Evolutionary conservation across 2,797 vertebrate genomes (phyloP).

Genomic region (Takifugu ocellatus): DNA sequence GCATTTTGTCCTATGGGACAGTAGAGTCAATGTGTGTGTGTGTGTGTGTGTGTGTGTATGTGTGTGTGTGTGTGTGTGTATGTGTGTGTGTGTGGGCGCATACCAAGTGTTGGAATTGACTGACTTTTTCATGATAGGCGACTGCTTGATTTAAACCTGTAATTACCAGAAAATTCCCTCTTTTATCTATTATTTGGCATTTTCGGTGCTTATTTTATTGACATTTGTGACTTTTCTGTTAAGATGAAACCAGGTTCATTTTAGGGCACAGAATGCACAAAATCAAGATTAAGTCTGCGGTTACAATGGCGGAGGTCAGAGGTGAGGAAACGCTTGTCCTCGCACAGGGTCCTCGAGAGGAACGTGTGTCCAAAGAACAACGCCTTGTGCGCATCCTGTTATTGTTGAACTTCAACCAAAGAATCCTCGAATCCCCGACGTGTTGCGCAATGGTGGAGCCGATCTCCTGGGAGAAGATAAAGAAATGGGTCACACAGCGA

Average conservation of each 20-base stretch:
- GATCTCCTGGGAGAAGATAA: constrained; percentile 21
- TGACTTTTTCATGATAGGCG: too few relatives aligned
- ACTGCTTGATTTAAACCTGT: too few relatives aligned
- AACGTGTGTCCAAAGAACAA: constrained; percentile 18
- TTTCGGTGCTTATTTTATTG: too few relatives aligned
- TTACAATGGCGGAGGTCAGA: background rate
- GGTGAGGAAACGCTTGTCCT: background rate
- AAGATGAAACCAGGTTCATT: background rate
- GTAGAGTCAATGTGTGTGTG: too few relatives aligned
- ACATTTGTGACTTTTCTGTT: background rate
- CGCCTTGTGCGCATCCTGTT: constrained; percentile 46
- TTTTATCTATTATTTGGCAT: too few relatives aligned
- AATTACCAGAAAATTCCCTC: too few relatives aligned
- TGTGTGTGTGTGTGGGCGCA: constrained; percentile 6
- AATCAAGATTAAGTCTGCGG: too few relatives aligned
- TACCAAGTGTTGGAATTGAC: background rate
- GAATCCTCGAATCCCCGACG: constrained; percentile 17
- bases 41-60: too few relatives aligned
- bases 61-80: too few relatives aligned
- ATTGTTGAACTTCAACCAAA: constrained; percentile 33
- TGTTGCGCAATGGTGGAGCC: constrained; percentile 21
- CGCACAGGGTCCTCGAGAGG: background rate
- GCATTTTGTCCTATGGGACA: too few relatives aligned
- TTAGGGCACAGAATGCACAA: too few relatives aligned
- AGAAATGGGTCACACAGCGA: constrained; percentile 34